phyloP scores from a whole-genome alignment of 2,888 invertebrate species.

The Nemotelus nigrinus region DNA sequence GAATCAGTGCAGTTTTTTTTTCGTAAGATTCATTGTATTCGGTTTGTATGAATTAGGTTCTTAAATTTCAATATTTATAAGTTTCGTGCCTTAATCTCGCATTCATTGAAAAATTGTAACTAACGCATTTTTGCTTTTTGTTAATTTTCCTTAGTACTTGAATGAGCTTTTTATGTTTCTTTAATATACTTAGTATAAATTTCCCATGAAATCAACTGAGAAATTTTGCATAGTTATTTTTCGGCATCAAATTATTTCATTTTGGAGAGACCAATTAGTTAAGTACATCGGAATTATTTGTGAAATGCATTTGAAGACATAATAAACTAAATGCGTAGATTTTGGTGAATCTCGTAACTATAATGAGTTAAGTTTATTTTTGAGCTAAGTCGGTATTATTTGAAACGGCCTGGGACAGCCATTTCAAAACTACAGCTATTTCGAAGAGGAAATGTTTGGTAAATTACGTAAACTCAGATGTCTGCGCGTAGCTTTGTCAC shows the following conservation, averaged over 20 bases:
- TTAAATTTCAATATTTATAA: slow-evolving; percentile 27
- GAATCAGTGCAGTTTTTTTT: slow-evolving; percentile 39
- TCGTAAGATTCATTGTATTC: slow-evolving; percentile 32
- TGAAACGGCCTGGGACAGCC: no score
- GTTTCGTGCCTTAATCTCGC: slow-evolving; percentile 13
- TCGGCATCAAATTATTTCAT: neutral
- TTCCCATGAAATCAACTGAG: no score
- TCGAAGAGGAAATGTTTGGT: no score
- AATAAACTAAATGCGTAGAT: no score
- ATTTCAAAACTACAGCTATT: no score
- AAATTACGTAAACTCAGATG: no score
- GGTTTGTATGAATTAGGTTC: slow-evolving; percentile 1
- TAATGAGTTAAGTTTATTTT: no score
- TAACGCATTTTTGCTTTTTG: neutral
- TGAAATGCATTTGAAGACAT: neutral
- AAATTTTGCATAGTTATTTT: neutral
- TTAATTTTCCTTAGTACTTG: neutral
- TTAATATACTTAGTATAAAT: neutral
- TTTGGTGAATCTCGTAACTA: no score
- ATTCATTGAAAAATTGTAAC: slow-evolving; percentile 32
- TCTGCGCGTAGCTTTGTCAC: neutral
- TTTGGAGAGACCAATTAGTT: neutral
- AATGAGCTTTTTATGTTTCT: neutral
- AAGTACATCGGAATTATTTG: neutral
- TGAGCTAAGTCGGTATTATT: no score